Percentiles rank a stretch among this genome's conserved stretches.
Conservation (phyloP, 2,797 vertebrate species). For the Mormyrus hasselquistii region DNA sequence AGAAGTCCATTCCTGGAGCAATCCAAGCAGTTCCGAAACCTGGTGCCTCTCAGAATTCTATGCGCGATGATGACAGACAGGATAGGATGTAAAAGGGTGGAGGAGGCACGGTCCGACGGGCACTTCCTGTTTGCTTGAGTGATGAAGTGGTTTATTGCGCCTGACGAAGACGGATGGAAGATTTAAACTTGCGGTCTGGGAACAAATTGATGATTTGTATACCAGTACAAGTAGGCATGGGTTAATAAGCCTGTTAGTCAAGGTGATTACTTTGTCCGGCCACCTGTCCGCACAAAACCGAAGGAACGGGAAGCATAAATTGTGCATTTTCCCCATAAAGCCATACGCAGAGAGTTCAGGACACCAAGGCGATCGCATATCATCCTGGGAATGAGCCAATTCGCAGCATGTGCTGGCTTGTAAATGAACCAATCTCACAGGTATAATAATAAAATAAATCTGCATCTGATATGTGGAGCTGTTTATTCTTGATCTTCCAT, state of each 20-base stretch:
- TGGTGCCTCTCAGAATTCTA: not conserved
- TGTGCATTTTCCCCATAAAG: not conserved
- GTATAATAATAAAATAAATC: not conserved
- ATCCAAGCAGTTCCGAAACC: not conserved
- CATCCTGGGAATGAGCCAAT: not conserved
- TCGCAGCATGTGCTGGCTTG: not conserved
- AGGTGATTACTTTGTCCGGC: conserved; percentile 58
- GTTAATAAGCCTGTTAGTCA: conserved; percentile 71
- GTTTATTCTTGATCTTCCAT: not conserved
- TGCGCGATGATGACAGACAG: not conserved
- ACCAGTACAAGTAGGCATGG: conserved; percentile 58
- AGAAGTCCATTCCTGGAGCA: not conserved
- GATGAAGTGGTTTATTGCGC: conserved; percentile 56
- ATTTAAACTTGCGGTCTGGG: conserved; percentile 46
- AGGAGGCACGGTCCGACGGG: conserved; percentile 18
- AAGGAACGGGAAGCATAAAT: not conserved
- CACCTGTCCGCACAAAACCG: conserved; percentile 24
- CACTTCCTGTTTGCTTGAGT: conserved; percentile 46
- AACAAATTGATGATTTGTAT: conserved; percentile 59
- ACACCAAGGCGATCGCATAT: not conserved
- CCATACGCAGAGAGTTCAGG: not conserved
- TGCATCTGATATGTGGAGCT: not conserved
- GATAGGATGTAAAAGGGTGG: not conserved
- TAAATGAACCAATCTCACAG: not conserved
- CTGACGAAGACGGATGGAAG: conserved; percentile 69